Evolutionary conservation across 2,113 vertebrate genomes (phyloP).

Genomic region (Probosciger aterrimus): DNA sequence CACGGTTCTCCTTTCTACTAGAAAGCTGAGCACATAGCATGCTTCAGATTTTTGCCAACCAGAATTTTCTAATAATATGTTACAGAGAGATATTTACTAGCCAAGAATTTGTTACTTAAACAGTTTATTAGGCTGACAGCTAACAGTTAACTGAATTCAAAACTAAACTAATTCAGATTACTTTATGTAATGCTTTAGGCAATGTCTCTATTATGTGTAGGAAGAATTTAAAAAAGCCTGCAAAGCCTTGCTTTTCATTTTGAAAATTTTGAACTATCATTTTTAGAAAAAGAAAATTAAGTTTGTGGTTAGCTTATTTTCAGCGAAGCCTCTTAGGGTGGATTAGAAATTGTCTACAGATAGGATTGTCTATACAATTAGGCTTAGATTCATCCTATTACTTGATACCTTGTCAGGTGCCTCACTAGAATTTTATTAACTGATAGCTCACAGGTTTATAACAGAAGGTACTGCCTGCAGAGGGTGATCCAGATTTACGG

Average conservation of each 20-base stretch:
- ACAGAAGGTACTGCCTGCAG: not conserved
- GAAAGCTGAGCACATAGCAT: not conserved
- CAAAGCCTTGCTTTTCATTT: not conserved
- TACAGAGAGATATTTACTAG: not conserved
- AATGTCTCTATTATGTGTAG: not conserved
- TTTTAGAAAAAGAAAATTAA: not conserved
- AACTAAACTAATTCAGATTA: not conserved
- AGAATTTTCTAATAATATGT: not conserved
- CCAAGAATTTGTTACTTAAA: not conserved
- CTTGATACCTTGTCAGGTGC: not conserved
- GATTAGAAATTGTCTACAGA: slow-evolving; percentile 20
- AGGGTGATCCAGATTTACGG: not conserved
- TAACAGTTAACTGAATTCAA: not conserved
- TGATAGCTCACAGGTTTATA: not conserved
- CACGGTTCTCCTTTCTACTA: not conserved
- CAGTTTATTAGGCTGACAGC: not conserved
- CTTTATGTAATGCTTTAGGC: not conserved
- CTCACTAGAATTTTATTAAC: not conserved
- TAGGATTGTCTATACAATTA: slow-evolving; percentile 17
- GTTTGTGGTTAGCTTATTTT: slow-evolving; percentile 4
- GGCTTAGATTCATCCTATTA: slow-evolving; percentile 27
- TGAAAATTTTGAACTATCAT: not conserved
- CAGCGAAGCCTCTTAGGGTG: not conserved
- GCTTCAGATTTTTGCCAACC: not conserved
- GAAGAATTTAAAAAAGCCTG: not conserved